Evolutionary conservation across 2,888 invertebrate species (phyloP).

Genomic region (Phytoseiulus persimilis): DNA sequence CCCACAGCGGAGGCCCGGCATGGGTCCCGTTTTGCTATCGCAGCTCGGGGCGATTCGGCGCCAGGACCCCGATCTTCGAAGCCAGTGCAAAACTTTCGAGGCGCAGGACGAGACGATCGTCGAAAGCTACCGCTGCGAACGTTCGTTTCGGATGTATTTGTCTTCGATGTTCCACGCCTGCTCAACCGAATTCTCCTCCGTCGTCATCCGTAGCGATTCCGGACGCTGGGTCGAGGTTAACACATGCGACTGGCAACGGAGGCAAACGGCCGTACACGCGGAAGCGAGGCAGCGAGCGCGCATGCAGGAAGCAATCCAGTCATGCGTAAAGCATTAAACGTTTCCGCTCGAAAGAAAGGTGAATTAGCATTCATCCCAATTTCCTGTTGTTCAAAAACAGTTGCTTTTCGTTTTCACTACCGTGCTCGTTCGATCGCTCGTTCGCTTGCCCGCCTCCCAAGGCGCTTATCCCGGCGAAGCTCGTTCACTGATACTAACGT

Average conservation of each 20-base stretch:
- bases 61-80: not conserved
- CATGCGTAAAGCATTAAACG: not conserved
- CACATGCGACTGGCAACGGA: slow-evolving; percentile 5
- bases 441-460: not conserved
- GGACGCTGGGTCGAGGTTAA: not conserved
- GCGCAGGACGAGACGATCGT: not conserved
- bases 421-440: not conserved
- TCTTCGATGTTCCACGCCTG: not conserved
- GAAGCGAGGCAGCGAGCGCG: not conserved
- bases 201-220: not conserved
- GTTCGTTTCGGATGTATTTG: slow-evolving; percentile 5
- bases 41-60: not conserved
- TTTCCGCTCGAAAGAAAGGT: slow-evolving; percentile 5
- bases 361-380: slow-evolving; percentile 5
- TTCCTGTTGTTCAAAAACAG: slow-evolving; percentile 5
- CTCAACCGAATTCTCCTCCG: not conserved
- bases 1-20: not conserved
- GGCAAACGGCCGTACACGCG: not conserved
- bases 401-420: not conserved
- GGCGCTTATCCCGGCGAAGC: not conserved
- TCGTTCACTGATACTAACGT: not conserved
- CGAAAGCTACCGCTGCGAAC: not conserved
- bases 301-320: not conserved
- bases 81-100: not conserved
- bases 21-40: not conserved